A percentile compares a stretch with the other conserved stretches of the same genome.
Conservation (phyloP, 2,888 invertebrate species). For the Meandrusa payeni region DNA sequence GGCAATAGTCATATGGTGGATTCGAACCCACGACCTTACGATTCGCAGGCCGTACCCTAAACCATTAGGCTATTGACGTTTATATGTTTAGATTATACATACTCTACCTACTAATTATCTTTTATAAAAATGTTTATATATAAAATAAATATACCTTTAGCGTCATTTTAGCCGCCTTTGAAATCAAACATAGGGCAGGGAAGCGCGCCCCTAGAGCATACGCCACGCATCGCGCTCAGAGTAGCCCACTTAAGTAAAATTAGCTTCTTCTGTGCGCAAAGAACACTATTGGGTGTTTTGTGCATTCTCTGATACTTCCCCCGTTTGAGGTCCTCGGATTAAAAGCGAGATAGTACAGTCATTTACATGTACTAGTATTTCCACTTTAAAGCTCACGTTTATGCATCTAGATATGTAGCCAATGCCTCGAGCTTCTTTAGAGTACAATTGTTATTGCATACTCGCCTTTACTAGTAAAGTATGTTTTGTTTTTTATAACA, state of each 20-base stretch:
- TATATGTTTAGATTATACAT: too few species aligned
- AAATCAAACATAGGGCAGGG: slow-evolving; percentile 59
- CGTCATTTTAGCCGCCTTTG: slow-evolving; percentile 53
- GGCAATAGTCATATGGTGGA: too few species aligned
- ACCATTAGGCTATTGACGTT: too few species aligned
- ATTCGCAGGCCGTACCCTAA: too few species aligned
- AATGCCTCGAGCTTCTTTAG: slow-evolving; percentile 7
- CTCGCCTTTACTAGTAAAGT: too few species aligned
- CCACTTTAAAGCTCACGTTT: neutral
- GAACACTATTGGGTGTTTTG: slow-evolving; percentile 78
- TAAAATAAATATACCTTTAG: slow-evolving; percentile 25
- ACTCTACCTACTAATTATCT: too few species aligned
- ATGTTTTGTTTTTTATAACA: too few species aligned
- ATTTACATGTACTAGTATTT: slow-evolving; percentile 16
- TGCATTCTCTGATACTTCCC: slow-evolving; percentile 59
- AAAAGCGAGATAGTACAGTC: slow-evolving; percentile 50
- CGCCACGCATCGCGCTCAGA: slow-evolving; percentile 45
- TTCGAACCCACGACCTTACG: too few species aligned
- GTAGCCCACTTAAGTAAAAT: slow-evolving; percentile 80
- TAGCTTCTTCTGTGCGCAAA: slow-evolving; percentile 77
- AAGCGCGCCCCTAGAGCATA: slow-evolving; percentile 47
- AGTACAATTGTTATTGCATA: too few species aligned
- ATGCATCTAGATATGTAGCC: neutral
- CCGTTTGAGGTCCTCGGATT: slow-evolving; percentile 63
- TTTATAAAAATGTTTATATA: too few species aligned